Evolutionary conservation across 2,888 invertebrate genomes (phyloP), one percentile per base, ranked within the genome.

Genomic region (Yponomeuta malinellus): DNA sequence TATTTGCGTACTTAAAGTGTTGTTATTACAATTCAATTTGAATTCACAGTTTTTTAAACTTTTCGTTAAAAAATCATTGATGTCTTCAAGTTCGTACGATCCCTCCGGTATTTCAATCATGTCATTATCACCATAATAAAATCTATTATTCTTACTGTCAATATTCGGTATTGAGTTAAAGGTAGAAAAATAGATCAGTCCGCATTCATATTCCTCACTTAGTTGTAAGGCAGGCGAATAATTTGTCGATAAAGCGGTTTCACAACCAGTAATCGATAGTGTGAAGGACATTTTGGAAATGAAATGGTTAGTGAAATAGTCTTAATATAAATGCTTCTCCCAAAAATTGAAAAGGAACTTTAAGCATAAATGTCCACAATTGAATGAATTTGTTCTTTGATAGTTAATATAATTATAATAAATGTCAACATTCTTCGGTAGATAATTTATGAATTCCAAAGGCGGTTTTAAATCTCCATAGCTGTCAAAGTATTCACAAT

Each of bases 381-480:
- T 72, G 12, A 63, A 48, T 15, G 70, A 29, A 67, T 70, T 37
- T 15, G 10, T 33, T 12, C 64, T 66, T 63, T 72, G 71, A 59
- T 64, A 63, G n/a, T 69, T 65, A 29, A 29, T 29, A 75, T 79
- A 75, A 74, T 79, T 81, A 68, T 78, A 80, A 68, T 70, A 66
- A 66, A 72, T 72, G 33, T 77, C 48, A 12, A 12, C 5, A 63
- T 70, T 63, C 4, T 64, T 33, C 33, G 33, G 33, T 37, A 72
- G 69, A 72, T 80, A 81, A n/a, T 74, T 74, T 23, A 76, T 71
- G 15, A 79, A 12, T 75, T 82, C 79, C 68, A 68, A 12, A 0
- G 80, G 79, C 10, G 81, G 82, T 70, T 74, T 74, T 29, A 82
- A 73, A 73, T 84, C 78, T 4, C 83, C 83, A 74, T 80, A 85